Conservation (phyloP, 23 tunicate species). For the Styela clava region DNA sequence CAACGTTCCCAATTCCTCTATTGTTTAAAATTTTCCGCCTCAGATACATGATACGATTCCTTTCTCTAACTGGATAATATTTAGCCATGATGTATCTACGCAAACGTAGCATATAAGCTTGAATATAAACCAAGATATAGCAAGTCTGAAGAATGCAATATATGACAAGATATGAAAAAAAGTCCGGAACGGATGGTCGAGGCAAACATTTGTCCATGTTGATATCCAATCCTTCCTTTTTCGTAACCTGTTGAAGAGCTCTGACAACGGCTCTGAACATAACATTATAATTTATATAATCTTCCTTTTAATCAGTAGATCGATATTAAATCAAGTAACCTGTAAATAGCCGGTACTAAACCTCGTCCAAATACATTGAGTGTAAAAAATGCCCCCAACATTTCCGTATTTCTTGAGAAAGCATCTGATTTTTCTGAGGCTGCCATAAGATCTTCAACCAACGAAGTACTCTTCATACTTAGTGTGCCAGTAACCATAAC, state of each 20-base stretch:
- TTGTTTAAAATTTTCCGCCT: constrained; percentile 52
- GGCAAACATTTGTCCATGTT: constrained; percentile 81
- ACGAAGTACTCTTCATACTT: constrained; percentile 28
- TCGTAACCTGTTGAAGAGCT: constrained; percentile 54
- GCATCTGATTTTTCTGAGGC: constrained; percentile 21
- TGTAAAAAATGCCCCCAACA: constrained; percentile 11
- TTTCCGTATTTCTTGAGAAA: constrained; percentile 9
- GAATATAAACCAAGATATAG: constrained; percentile 45
- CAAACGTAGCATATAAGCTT: constrained; percentile 56
- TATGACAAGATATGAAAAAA: constrained; percentile 28
- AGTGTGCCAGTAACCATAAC: constrained; percentile 35
- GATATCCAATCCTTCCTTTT: constrained; percentile 69
- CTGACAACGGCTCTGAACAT: constrained; percentile 57
- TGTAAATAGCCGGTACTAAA: constrained; percentile 60
- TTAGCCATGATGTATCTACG: constrained; percentile 63
- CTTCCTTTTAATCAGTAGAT: too few species aligned
- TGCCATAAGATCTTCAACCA: constrained; percentile 23
- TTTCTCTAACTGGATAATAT: constrained; percentile 69
- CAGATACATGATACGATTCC: constrained; percentile 52
- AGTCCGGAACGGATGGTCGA: constrained; percentile 49
- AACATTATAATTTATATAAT: too few species aligned
- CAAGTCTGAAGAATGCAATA: constrained; percentile 15
- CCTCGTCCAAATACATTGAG: constrained; percentile 48
- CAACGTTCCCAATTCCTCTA: constrained; percentile 38
- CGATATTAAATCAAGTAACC: constrained; percentile 20